A percentile compares a stretch with the other conserved stretches of the same genome.
Conservation (phyloP, 2,113 vertebrate genomes). For the Podarcis cretensis region DNA sequence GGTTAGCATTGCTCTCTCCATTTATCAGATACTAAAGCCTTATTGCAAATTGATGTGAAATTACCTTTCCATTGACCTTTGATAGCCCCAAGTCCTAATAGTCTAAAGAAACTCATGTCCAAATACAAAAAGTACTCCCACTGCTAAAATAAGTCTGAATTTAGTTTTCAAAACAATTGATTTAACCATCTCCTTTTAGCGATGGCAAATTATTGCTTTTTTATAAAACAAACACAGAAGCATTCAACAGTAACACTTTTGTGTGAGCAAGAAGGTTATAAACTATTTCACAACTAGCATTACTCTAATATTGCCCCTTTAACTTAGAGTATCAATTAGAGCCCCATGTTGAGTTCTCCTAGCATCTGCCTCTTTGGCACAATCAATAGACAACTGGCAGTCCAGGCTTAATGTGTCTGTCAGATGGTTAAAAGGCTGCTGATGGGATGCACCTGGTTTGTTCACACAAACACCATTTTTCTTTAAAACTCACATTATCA, state of each 20-base stretch:
- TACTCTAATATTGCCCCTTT: constrained; percentile 30
- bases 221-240: neutral
- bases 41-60: neutral
- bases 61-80: constrained; percentile 1
- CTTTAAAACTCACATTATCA: constrained; percentile 34
- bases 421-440: constrained; percentile 41
- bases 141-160: neutral
- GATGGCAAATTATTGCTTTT: neutral
- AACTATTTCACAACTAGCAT: neutral
- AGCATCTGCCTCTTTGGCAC: constrained; percentile 70
- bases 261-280: neutral
- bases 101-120: neutral
- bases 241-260: neutral
- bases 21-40: neutral
- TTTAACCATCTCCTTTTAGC: neutral
- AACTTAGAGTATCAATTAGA: constrained; percentile 51
- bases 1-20: neutral
- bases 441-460: constrained; percentile 24
- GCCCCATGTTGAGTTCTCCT: constrained; percentile 31
- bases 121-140: neutral
- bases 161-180: neutral
- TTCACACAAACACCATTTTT: constrained; percentile 32
- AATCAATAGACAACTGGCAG: constrained; percentile 46
- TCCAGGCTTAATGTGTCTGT: constrained; percentile 40
- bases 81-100: neutral